These are phyloP conservation scores for Caranx melampygus DNA, from an alignment of 2,113 vertebrate genomes.

Conservation along the genomic window DNA sequence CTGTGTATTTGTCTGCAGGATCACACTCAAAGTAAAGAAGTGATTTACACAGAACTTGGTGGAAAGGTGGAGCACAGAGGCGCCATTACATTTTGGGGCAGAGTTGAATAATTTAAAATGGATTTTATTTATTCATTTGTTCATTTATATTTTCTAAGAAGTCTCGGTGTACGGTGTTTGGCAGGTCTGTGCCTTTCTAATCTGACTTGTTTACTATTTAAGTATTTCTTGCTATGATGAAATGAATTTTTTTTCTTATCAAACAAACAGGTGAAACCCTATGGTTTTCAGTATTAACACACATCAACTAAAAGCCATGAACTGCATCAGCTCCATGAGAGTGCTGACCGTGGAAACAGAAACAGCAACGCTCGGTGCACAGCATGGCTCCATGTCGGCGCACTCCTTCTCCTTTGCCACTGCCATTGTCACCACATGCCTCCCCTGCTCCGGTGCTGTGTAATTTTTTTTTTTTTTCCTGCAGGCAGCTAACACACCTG, in stretches of 20 bases:
- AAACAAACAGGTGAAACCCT: background rate
- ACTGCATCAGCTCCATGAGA: background rate
- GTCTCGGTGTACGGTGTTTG: too few species aligned
- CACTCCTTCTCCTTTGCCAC: background rate
- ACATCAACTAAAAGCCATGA: background rate
- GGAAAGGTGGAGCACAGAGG: too few species aligned
- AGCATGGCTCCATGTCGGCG: background rate
- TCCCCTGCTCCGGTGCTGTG: constrained; percentile 5
- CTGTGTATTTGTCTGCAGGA: too few species aligned
- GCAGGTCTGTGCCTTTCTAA: too few species aligned
- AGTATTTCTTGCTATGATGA: background rate
- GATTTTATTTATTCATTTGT: too few species aligned
- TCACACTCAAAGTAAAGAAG: too few species aligned
- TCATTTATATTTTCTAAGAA: too few species aligned
- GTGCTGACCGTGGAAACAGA: background rate
- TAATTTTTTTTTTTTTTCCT: background rate
- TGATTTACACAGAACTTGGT: too few species aligned
- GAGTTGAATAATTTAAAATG: too few species aligned
- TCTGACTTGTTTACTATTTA: background rate
- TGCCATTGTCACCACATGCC: background rate
- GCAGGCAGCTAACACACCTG: constrained; percentile 20
- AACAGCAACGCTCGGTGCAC: background rate
- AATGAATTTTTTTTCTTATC: background rate
- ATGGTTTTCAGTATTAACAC: background rate
- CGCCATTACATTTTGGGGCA: too few species aligned